Percentiles rank a stretch among this genome's conserved stretches.
Conservation (phyloP, 2,888 invertebrate genomes). For the Carcina quercana region DNA sequence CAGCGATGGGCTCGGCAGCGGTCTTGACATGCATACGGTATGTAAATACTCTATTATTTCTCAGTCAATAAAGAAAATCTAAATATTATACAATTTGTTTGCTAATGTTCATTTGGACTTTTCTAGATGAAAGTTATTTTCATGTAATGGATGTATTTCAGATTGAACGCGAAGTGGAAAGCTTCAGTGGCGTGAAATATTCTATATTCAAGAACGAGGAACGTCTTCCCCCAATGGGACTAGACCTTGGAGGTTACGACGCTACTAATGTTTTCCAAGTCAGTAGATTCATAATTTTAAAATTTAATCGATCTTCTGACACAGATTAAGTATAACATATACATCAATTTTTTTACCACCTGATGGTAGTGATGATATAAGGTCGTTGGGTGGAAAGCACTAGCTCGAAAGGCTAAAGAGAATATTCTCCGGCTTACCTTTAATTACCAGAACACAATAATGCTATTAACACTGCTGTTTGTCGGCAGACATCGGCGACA, state of each 20-base stretch:
- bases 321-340: too few species aligned
- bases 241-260: slow-evolving; percentile 54
- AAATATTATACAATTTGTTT: too few species aligned
- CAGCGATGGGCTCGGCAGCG: slow-evolving; percentile 49
- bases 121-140: not conserved
- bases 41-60: slow-evolving; percentile 2
- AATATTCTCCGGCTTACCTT: too few species aligned
- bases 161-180: slow-evolving; percentile 67
- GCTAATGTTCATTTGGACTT: not conserved
- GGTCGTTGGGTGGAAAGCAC: too few species aligned
- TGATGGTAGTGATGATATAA: too few species aligned
- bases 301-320: too few species aligned
- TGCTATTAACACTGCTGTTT: too few species aligned
- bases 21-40: slow-evolving; percentile 54
- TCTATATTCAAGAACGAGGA: slow-evolving; percentile 61
- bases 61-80: not conserved
- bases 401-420: too few species aligned
- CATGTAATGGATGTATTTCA: slow-evolving; percentile 17
- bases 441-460: too few species aligned
- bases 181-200: slow-evolving; percentile 53
- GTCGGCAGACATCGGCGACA: too few species aligned
- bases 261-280: slow-evolving; percentile 58
- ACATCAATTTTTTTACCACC: too few species aligned
- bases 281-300: slow-evolving; percentile 13
- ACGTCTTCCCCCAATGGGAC: slow-evolving; percentile 45